Evolutionary conservation across 2,113 vertebrate species (phyloP).

Genomic region (Vombatus ursinus): DNA sequence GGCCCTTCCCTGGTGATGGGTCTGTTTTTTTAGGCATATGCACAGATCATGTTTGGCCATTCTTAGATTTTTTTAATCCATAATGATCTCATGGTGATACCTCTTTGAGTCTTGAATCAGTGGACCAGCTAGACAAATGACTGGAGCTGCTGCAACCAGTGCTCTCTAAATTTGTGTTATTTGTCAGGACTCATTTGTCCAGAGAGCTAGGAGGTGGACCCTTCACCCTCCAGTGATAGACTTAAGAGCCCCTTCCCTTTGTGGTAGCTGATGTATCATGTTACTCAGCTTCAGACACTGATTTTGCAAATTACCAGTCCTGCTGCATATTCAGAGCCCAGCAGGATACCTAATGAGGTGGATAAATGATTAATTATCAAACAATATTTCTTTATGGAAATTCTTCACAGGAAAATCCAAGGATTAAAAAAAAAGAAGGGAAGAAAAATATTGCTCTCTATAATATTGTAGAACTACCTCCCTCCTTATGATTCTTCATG

Average conservation of each 20-base stretch:
- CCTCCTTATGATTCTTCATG: conserved; percentile 27
- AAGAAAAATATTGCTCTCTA: conserved; percentile 50
- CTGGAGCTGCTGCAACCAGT: not conserved
- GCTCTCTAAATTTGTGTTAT: not conserved
- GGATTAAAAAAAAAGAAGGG: conserved; percentile 8
- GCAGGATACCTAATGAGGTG: not conserved
- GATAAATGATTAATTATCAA: conserved; percentile 57
- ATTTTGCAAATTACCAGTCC: not conserved
- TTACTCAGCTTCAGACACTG: not conserved
- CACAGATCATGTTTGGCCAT: not conserved
- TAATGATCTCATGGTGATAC: not conserved
- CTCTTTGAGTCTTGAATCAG: not conserved
- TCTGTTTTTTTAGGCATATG: not conserved
- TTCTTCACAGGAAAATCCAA: conserved; percentile 26
- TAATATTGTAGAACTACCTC: conserved; percentile 4
- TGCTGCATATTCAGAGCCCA: conserved; percentile 17
- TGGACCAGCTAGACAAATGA: not conserved
- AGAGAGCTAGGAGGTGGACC: not conserved
- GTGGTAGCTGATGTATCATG: not conserved
- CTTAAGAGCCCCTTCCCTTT: not conserved
- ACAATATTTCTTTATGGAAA: conserved; percentile 49
- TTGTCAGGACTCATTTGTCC: not conserved
- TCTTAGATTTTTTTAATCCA: not conserved
- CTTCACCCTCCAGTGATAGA: not conserved
- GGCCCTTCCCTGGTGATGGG: not conserved